Base-by-base conservation (phyloP, 2,113 vertebrate species). In the Notarius lentiginosus region DNA sequence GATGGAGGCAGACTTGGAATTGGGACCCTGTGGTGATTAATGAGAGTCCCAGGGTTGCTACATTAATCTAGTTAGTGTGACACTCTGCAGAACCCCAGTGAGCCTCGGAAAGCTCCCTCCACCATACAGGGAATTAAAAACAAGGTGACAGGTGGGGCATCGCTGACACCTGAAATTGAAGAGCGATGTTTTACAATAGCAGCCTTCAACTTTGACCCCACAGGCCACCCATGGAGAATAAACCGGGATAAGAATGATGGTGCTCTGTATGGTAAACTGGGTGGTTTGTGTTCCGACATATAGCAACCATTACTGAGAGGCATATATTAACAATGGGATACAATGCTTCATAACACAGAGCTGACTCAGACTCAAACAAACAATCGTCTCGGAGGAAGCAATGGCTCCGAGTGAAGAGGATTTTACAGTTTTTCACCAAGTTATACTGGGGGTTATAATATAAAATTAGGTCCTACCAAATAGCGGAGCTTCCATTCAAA, bases 61-160 rank as follows among this genome's bases (percentile, higher is more conserved):
- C 86, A 88, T 90, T 90, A 87, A 90, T 90, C 86, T 86, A 34
- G 86, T 83, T 77, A 89, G 84, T 65, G 70, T 86, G 84, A 86
- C 86, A 84, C 63, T 66, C 72, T 47, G 61, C 79, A 85, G 66
- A 84, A 73, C 83, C 55, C 86, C 76, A 56, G 58, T 70, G 47
- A 77, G 70, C 34, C 17, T 4, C 6, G 30, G 85, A 56, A 84
- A 81, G 0, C 24, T 80, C 72, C 53, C 82, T 82, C 51, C 30
- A 87, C 6, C 41, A 47, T 60, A 49, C 55, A 75, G 20, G 55
- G 72, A 79, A 87, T 86, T 65, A 87, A 77, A 85, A 84, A 84
- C 79, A 87, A 77, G 82, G 53, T 88, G 82, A 66, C 49, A 20
- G 70, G 60, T 77, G 41, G 76, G 85, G 41, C n/a, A n/a, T 18